Evolutionary conservation across 2,113 vertebrate genomes (phyloP), one percentile per base, ranked within the genome.

Genomic region (Brachyhypopomus gauderio): DNA sequence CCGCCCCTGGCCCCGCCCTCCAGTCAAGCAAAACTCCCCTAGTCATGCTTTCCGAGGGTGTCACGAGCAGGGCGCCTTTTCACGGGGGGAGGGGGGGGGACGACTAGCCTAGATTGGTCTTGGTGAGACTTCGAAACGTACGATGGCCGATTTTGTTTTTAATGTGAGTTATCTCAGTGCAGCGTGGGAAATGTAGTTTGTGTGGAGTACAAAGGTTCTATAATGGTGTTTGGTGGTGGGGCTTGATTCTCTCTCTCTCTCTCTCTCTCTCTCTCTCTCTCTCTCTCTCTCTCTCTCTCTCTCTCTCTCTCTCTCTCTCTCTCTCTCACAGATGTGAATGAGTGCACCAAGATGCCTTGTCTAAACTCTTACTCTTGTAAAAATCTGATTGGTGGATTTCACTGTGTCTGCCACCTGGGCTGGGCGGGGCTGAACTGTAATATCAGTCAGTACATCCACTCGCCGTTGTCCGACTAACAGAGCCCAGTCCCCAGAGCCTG

Each of bases 371-470:
- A 95, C 91, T 94, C 94, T 95, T 99, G 97, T 96, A 99, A 98
- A 98, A 98, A 98, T 95, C 94, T 98, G 94, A 97, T 98, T 98
- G 97, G 97, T 94, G 96, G 97, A 97, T 98, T 97, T 97, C 96
- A 94, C 94, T 99, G 97, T 94, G 91, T 93, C 94, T 99, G 97
- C 94, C 92, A 96, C 92, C 95, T 87, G 85, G 96, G 97, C 96
- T 98, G 97, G 97, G 95, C 91, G 92, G 97, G 97, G 92, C 88
- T 87, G 89, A 95, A 97, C 94, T 99, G 97, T 96, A 95, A 98
- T 87, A 95, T 96, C 93, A 96, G 97, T 99, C 92, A 98, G 97
- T 99, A 98, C 92, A 38, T 79, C 82, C 80, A 83, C 52, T 67
- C 64, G 34, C 3, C 5, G 45, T 12, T 52, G 45, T 52, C 9